A percentile compares a stretch with the other conserved stretches of the same genome.
These are phyloP conservation scores for Halictus quadricinctus DNA, from an alignment of 2,888 invertebrate species.

Conservation along the genomic window DNA sequence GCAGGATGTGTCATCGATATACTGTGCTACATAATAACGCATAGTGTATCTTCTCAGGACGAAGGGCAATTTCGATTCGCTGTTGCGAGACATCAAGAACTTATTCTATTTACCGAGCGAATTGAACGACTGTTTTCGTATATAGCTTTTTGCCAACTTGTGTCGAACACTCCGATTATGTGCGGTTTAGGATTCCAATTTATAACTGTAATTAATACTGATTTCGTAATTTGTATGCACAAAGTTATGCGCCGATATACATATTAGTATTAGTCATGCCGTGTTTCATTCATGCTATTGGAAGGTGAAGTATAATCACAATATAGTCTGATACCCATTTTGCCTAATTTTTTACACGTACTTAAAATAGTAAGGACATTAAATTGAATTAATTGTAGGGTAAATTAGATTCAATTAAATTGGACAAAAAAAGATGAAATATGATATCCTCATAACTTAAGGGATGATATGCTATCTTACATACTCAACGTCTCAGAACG, in stretches of 20 bases:
- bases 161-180: slow-evolving; percentile 60
- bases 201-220: slow-evolving; percentile 42
- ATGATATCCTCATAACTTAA: no score
- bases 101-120: slow-evolving; percentile 49
- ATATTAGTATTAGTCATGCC: not conserved
- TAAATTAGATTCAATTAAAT: no score
- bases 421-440: no score
- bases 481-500: no score
- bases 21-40: slow-evolving; percentile 42
- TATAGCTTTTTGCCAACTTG: slow-evolving; percentile 63
- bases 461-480: no score
- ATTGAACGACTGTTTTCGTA: slow-evolving; percentile 62
- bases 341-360: not conserved
- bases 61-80: slow-evolving; percentile 35
- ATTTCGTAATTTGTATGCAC: not conserved
- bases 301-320: not conserved
- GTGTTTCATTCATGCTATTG: not conserved
- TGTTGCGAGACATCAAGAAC: slow-evolving; percentile 56
- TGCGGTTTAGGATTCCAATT: slow-evolving; percentile 64
- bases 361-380: not conserved
- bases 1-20: slow-evolving; percentile 64
- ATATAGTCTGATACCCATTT: not conserved
- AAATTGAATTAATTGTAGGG: not conserved
- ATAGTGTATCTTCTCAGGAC: not conserved
- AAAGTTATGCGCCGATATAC: not conserved